These are phyloP conservation scores for Palythoa heliodiscus DNA, from an alignment of 92 coral and sea anemone species.

Conservation along the genomic window DNA sequence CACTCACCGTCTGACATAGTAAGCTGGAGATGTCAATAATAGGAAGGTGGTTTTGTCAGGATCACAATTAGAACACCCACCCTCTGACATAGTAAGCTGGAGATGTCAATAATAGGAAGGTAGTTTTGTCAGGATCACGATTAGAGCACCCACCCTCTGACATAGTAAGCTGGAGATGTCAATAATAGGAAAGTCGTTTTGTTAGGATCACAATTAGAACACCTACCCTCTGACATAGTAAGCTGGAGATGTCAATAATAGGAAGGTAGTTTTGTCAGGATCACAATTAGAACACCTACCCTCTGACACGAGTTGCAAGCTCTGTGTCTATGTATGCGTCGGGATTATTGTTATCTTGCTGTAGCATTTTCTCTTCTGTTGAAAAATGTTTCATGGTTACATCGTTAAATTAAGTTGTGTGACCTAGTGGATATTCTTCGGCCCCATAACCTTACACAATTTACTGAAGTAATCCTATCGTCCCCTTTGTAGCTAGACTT, in stretches of 20 bases:
- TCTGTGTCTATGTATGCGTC: conserved; percentile 62
- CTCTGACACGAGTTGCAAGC: conserved; percentile 65
- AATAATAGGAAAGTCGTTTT: too few species aligned
- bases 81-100: too few species aligned
- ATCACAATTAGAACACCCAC: too few species aligned
- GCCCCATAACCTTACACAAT: not conserved
- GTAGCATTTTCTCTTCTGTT: conserved; percentile 31
- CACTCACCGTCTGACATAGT: too few species aligned
- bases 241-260: not conserved
- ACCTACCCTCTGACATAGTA: too few species aligned
- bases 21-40: too few species aligned
- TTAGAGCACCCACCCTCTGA: conserved; percentile 57
- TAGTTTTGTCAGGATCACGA: not conserved
- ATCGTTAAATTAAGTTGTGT: not conserved
- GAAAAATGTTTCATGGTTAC: not conserved
- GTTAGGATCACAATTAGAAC: too few species aligned
- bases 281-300: conserved; percentile 46
- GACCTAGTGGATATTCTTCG: not conserved
- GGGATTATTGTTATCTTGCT: conserved; percentile 15
- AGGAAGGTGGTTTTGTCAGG: too few species aligned
- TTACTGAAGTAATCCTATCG: not conserved
- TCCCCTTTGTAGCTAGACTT: not conserved
- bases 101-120: not conserved
- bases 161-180: too few species aligned
- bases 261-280: not conserved